Base-by-base conservation (phyloP, 2,797 vertebrate species). In the Adrianichthys oophorus region DNA sequence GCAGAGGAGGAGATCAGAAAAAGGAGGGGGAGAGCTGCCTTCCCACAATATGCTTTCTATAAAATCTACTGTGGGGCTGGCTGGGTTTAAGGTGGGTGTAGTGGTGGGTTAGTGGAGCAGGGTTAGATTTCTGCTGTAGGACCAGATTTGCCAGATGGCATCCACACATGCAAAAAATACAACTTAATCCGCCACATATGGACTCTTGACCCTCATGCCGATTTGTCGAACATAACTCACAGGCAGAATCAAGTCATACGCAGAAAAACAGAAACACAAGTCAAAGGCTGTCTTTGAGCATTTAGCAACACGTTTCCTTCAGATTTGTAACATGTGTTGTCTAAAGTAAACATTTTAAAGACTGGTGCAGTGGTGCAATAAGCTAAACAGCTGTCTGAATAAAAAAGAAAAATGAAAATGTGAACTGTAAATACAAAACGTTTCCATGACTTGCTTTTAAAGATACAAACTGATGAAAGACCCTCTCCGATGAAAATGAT, bases 11-110 rank as follows among this genome's bases (percentile, higher is more conserved):
- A 77, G 70, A 62, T 59, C 41, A 21, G 44, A 56, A 56, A 58
- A 26, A 52, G 44, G 54, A 45, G 48, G 60, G 55, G 56, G 57
- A 51, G 66, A 67, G 58, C 65, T 60, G 37, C 67, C 65, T 46
- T 67, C 68, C 65, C 47, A 65, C 79, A 85, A 81, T 88, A 82
- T 86, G 87, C 81, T 87, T 91, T 86, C 84, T 80, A 85, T 86
- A 84, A 86, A 88, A 46, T 54, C 70, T 45, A 52, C 68, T 12
- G 32, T 26, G 23, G 57, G 75, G 59, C 57, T 72, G 75, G 70
- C 59, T 58, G 62, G 74, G 78, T 74, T 80, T 83, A 72, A 51
- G 70, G 68, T 62, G 79, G 81, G 72, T 68, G 77, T 78, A 80
- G 67, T 64, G 26, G 54, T 50, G 59, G 65, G 54, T 49, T 66